These are phyloP conservation scores for Dyspetes luteomarginatus DNA, from an alignment of 2,888 invertebrate species.

Conservation along the genomic window DNA sequence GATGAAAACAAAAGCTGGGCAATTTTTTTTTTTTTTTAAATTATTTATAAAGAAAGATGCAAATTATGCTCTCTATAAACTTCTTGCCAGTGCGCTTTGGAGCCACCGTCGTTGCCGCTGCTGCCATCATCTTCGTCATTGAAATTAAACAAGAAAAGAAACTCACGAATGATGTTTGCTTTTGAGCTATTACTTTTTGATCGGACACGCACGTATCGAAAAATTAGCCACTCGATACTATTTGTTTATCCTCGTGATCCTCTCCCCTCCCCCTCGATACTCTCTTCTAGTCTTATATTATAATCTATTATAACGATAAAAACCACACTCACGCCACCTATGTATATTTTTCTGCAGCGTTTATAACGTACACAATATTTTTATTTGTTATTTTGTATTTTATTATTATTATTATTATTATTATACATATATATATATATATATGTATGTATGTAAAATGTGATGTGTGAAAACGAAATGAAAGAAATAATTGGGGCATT, in stretches of 20 bases:
- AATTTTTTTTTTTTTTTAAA: too few species aligned
- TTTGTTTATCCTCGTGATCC: slow-evolving; percentile 38
- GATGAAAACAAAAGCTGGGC: slow-evolving; percentile 53
- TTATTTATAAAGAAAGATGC: slow-evolving; percentile 69
- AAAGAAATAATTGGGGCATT: slow-evolving; percentile 13
- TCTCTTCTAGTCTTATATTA: slow-evolving; percentile 79
- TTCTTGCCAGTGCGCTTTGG: slow-evolving; percentile 81
- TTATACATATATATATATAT: too few species aligned
- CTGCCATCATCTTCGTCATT: slow-evolving; percentile 22
- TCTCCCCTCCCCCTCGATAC: slow-evolving; percentile 65
- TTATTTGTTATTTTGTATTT: slow-evolving; percentile 54
- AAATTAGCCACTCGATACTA: slow-evolving; percentile 72
- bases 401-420: too few species aligned
- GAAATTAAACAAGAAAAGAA: slow-evolving; percentile 48
- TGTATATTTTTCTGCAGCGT: slow-evolving; percentile 55
- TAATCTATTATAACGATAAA: slow-evolving; percentile 55
- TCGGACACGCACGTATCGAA: slow-evolving; percentile 70
- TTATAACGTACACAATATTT: slow-evolving; percentile 36
- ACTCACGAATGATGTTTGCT: slow-evolving; percentile 71
- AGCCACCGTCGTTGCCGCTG: slow-evolving; percentile 72
- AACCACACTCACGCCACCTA: slow-evolving; percentile 36
- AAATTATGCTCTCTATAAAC: slow-evolving; percentile 72
- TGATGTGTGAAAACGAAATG: slow-evolving; percentile 33
- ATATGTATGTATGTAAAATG: slow-evolving; percentile 32
- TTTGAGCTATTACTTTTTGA: slow-evolving; percentile 71